Evolutionary conservation across 2,888 invertebrate species (phyloP), one percentile per base, ranked within the genome.

Genomic region (Beris morrisii): DNA sequence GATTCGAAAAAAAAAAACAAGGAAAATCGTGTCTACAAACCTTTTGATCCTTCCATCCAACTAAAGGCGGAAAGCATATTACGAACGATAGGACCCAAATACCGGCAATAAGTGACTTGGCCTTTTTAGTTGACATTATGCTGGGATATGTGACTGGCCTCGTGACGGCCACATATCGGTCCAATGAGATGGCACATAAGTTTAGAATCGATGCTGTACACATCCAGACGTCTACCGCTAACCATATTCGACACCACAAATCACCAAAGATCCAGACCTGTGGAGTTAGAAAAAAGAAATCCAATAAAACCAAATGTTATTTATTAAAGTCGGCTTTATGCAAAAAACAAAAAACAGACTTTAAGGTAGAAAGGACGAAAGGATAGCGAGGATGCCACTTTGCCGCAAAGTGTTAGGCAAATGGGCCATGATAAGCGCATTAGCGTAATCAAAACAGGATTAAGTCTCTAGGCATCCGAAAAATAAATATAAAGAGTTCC

Each of bases 171-270:
- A 98, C 91, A 83, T 97, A 98, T 81, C 97, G 86, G 83, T 93
- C 93, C 77, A 97, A 83, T 13, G 95, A 95, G 77, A 97, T 97
- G 74, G 95, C 97, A 78, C 96, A 96, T 65, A 97, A 86, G 82
- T 97, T 97, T 73, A 97, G 85, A 75, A 97, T 97, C 73, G 95
- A 96, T 0, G 97, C 95, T 0, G 98, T 98, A 83, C 97, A 97
- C 92, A 97, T 92, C 95, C 97, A 96, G 11, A 98, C 97, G 81
- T 98, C 98, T 66, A 97, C 89, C 0, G 97, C 97, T 70, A 98
- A 84, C 97, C 97, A 98, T 71, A 95, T 88, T 69, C 93, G 91
- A 82, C 97, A 98, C 95, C 97, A 96, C 53, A 94, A 85, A 79
- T 92, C 91, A 58, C 97, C 97, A 79, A 97, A 98, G 74, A 97